Percentiles rank a stretch among this genome's conserved stretches.
These are phyloP conservation scores for Rachycentron canadum DNA, from an alignment of 2,797 vertebrate genomes.

Conservation along the genomic window DNA sequence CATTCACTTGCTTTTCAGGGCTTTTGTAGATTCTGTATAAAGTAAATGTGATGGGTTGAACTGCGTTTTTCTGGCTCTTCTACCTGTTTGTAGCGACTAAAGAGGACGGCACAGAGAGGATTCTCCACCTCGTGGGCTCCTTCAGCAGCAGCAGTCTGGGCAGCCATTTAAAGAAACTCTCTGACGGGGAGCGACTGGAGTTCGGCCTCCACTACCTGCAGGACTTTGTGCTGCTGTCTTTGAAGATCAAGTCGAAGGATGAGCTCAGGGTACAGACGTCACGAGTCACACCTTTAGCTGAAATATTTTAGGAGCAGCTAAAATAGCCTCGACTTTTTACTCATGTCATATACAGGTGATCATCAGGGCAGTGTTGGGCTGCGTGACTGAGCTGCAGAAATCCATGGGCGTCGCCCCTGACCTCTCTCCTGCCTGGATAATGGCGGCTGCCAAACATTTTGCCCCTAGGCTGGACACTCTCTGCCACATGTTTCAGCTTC, in stretches of 20 bases:
- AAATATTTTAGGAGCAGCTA: neutral
- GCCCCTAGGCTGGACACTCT: conserved; percentile 75
- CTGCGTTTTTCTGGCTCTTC: neutral
- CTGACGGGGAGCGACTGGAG: conserved; percentile 59
- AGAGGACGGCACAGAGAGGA: conserved; percentile 52
- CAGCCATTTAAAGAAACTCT: conserved; percentile 67
- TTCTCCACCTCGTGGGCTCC: conserved; percentile 77
- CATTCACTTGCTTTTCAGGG: no score
- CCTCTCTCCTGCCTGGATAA: conserved; percentile 83
- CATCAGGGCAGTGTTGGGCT: conserved; percentile 66
- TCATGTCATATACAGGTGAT: conserved; percentile 65
- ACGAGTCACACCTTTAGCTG: neutral
- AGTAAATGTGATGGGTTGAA: neutral
- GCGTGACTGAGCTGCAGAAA: conserved; percentile 77
- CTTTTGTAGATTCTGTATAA: no score
- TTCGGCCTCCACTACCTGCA: conserved; percentile 68
- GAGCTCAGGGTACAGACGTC: conserved; percentile 69
- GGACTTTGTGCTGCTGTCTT: conserved; percentile 80
- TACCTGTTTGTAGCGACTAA: conserved; percentile 53
- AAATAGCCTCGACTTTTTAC: neutral
- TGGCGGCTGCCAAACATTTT: conserved; percentile 72
- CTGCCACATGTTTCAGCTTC: conserved; percentile 74
- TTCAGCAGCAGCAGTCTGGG: conserved; percentile 75
- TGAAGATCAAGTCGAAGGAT: conserved; percentile 72
- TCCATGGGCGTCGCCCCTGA: conserved; percentile 33